Evolutionary conservation across 1,140 invertebrate genomes (phyloP).

Genomic region (Ceratina calcarata): DNA sequence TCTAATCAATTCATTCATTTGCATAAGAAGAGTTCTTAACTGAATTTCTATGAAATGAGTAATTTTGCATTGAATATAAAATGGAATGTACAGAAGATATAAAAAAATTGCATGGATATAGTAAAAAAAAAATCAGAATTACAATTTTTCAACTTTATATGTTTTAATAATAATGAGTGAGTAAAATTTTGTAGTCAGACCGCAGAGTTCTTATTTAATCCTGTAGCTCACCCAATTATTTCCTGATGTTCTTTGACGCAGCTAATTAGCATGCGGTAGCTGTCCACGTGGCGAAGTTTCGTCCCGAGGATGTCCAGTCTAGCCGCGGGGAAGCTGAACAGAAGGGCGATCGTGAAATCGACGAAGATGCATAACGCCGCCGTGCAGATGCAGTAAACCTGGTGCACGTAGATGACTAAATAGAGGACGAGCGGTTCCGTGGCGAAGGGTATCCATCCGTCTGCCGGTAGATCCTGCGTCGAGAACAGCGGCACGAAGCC

Average conservation of each 20-base stretch:
- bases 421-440: slow-evolving; percentile 41
- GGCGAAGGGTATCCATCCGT: slow-evolving; percentile 67
- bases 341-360: slow-evolving; percentile 62
- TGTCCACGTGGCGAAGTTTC: slow-evolving; percentile 30
- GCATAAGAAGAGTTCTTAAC: too few species aligned
- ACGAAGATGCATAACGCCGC: slow-evolving; percentile 55
- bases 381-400: slow-evolving; percentile 60
- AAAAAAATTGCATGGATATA: too few species aligned
- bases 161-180: too few species aligned
- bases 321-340: slow-evolving; percentile 62
- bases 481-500: slow-evolving; percentile 7
- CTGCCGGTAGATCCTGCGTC: slow-evolving; percentile 41
- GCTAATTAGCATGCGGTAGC: slow-evolving; percentile 5
- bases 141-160: too few species aligned
- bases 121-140: too few species aligned
- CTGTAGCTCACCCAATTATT: slow-evolving; percentile 42
- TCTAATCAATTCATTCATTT: slow-evolving; percentile 42
- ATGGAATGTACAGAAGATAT: too few species aligned
- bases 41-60: background rate
- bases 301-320: slow-evolving; percentile 65
- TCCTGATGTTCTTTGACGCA: slow-evolving; percentile 58
- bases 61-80: background rate
- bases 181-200: too few species aligned
- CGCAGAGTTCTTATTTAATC: background rate
- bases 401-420: slow-evolving; percentile 56